phyloP scores from a whole-genome alignment of 2,888 invertebrate species.

The Drosophila setosimentum region DNA sequence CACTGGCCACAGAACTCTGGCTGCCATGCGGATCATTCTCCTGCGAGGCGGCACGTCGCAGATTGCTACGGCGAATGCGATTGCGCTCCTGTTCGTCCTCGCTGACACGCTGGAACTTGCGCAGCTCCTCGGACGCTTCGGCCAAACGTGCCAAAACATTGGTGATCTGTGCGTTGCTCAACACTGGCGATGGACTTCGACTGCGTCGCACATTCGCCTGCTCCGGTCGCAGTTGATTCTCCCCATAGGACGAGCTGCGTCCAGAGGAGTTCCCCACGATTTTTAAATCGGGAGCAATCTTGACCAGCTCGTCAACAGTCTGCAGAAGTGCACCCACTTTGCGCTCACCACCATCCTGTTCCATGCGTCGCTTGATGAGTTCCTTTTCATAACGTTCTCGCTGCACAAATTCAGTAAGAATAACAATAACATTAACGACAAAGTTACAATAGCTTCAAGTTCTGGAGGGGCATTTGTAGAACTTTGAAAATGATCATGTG shows the following conservation, averaged over 20 bases:
- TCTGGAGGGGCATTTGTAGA: no score
- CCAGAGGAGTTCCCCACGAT: constrained; percentile 81
- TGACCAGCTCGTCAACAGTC: constrained; percentile 92
- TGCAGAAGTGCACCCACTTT: constrained; percentile 90
- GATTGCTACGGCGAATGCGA: constrained; percentile 84
- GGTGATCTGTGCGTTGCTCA: constrained; percentile 81
- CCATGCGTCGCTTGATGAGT: constrained; percentile 87
- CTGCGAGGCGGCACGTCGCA: constrained; percentile 87
- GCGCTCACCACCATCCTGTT: constrained; percentile 90
- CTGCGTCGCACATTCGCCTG: constrained; percentile 67
- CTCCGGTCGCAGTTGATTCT: constrained; percentile 81
- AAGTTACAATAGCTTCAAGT: no score
- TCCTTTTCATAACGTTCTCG: constrained; percentile 94
- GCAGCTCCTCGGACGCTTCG: constrained; percentile 90
- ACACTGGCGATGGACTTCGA: constrained; percentile 83
- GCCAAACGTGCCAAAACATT: constrained; percentile 87
- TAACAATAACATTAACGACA: background rate
- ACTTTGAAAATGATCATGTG: background rate
- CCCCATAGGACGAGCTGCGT: constrained; percentile 52
- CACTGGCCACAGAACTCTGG: constrained; percentile 81
- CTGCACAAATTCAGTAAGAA: constrained; percentile 30
- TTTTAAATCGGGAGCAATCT: constrained; percentile 90
- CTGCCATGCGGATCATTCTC: constrained; percentile 88
- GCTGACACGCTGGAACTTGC: constrained; percentile 86
- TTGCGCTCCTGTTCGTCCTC: constrained; percentile 87